A percentile compares a stretch with the other conserved stretches of the same genome.
Evolutionary conservation across 1,140 invertebrate genomes (phyloP).

Genomic region (Rhagoletis pomonella): DNA sequence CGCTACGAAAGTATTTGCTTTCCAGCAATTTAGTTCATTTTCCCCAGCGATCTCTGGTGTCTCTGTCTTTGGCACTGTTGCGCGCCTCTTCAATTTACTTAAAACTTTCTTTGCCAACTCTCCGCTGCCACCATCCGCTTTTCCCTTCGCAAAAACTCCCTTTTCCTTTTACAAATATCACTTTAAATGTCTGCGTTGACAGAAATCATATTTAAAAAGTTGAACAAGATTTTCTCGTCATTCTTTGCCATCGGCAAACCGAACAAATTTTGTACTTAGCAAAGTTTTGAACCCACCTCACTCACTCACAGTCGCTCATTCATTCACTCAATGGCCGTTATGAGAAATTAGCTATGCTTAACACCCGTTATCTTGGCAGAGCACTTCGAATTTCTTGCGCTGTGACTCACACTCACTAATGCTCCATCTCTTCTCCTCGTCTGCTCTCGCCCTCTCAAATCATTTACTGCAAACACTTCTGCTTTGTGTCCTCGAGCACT

Average conservation of each 20-base stretch:
- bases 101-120: slow-evolving; percentile 50
- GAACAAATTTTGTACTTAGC: slow-evolving; percentile 47
- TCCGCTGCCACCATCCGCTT: slow-evolving; percentile 8
- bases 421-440: neutral
- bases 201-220: slow-evolving; percentile 53
- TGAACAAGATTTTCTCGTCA: slow-evolving; percentile 47
- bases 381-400: neutral
- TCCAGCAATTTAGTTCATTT: slow-evolving; percentile 45
- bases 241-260: slow-evolving; percentile 12
- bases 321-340: slow-evolving; percentile 7
- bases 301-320: neutral
- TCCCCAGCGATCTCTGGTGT: neutral
- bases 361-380: neutral
- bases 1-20: slow-evolving; percentile 3
- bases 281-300: slow-evolving; percentile 21
- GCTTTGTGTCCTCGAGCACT: slow-evolving; percentile 13
- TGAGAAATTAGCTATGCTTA: slow-evolving; percentile 28
- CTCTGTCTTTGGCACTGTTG: neutral
- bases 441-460: neutral
- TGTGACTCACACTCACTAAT: neutral
- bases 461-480: neutral
- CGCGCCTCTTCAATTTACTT: slow-evolving; percentile 16
- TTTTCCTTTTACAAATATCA: neutral
- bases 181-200: slow-evolving; percentile 47
- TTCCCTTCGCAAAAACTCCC: no score